phyloP scores from a whole-genome alignment of 1,140 invertebrate species.

The Drosophila baimaii region DNA sequence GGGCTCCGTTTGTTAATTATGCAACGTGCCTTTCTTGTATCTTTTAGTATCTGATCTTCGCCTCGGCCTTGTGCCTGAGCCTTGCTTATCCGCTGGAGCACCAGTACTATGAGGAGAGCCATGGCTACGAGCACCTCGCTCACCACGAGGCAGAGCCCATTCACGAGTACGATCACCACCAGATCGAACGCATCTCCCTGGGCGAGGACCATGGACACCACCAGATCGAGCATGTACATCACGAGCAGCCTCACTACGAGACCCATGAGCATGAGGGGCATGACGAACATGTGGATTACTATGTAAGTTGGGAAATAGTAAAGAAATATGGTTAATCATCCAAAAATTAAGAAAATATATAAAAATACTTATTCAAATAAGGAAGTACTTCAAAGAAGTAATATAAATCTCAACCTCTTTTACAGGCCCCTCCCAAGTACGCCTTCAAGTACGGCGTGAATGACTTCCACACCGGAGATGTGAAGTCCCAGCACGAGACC shows the following conservation, averaged over 20 bases:
- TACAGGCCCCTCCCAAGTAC: slow-evolving; percentile 85
- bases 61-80: slow-evolving; percentile 76
- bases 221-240: slow-evolving; percentile 58
- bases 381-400: too few species aligned
- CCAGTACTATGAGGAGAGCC: slow-evolving; percentile 75
- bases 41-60: slow-evolving; percentile 82
- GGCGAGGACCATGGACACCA: slow-evolving; percentile 73
- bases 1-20: slow-evolving; percentile 55
- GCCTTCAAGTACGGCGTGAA: slow-evolving; percentile 86
- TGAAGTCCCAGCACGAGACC: slow-evolving; percentile 85
- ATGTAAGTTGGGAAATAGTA: slow-evolving; percentile 68
- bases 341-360: background rate
- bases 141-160: slow-evolving; percentile 63
- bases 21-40: slow-evolving; percentile 25
- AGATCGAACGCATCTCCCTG: slow-evolving; percentile 78
- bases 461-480: slow-evolving; percentile 86
- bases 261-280: slow-evolving; percentile 70
- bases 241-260: slow-evolving; percentile 73
- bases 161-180: slow-evolving; percentile 77
- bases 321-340: background rate
- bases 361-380: too few species aligned
- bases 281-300: slow-evolving; percentile 84
- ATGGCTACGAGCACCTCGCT: slow-evolving; percentile 72
- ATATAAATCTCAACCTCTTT: background rate
- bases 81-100: slow-evolving; percentile 82